Conservation (phyloP, 2,888 invertebrate species). For the Harpalus rubripes region DNA sequence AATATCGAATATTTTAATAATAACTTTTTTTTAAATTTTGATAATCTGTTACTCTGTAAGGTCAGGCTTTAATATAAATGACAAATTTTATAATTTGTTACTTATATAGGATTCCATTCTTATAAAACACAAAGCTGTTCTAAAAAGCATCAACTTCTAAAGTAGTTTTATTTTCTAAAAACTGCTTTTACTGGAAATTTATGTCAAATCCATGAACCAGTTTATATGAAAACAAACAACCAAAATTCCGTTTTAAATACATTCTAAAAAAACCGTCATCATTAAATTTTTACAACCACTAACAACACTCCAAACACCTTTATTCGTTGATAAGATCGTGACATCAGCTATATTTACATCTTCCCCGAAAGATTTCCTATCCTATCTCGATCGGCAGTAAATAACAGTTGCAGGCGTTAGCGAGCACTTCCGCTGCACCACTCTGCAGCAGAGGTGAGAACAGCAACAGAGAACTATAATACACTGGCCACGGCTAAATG, state of each 20-base stretch:
- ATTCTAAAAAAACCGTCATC: background rate
- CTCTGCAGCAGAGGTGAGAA: conserved; percentile 23
- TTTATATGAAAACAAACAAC: background rate
- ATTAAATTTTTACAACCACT: conserved; percentile 41
- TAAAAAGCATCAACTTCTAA: no score
- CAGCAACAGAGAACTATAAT: background rate
- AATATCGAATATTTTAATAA: no score
- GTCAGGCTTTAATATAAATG: no score
- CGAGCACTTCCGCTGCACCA: conserved; percentile 59
- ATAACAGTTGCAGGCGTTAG: conserved; percentile 53
- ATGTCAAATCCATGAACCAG: background rate
- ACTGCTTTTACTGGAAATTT: background rate
- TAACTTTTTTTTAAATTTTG: no score
- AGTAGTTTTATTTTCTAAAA: no score
- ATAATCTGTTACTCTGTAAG: no score
- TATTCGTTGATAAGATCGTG: conserved; percentile 54
- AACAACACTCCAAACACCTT: conserved; percentile 46
- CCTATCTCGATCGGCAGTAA: conserved; percentile 58
- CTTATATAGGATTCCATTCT: no score
- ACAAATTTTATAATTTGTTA: no score
- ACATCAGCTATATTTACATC: conserved; percentile 57
- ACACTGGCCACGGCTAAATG: conserved; percentile 71
- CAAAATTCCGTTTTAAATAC: background rate
- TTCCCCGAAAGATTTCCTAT: conserved; percentile 61
- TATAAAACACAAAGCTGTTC: no score